phyloP scores from a whole-genome alignment of 2,797 vertebrate genomes.

The Diceros bicornis region DNA sequence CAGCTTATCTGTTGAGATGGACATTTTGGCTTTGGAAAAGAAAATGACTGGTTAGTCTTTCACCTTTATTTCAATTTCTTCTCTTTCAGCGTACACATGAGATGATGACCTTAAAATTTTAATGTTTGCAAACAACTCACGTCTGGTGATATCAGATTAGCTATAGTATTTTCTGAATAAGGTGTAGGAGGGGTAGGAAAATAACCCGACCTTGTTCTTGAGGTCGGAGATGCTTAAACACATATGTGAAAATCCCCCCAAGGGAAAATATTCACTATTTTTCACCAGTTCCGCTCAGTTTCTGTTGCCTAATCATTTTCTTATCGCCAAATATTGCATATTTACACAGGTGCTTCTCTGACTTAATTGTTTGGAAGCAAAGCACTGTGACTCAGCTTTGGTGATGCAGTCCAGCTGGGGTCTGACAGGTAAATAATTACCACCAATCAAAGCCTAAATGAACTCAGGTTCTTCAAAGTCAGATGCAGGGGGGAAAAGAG shows the following conservation, averaged over 20 bases:
- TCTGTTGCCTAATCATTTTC: slow-evolving; percentile 76
- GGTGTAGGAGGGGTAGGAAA: slow-evolving; percentile 24
- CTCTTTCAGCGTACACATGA: not conserved
- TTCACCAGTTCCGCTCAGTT: slow-evolving; percentile 49
- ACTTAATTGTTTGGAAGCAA: slow-evolving; percentile 74
- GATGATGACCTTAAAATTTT: slow-evolving; percentile 29
- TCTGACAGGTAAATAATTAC: slow-evolving; percentile 81
- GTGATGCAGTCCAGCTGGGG: slow-evolving; percentile 71
- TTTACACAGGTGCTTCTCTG: slow-evolving; percentile 82
- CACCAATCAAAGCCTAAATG: slow-evolving; percentile 75
- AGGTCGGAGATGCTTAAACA: slow-evolving; percentile 6
- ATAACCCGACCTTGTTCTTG: slow-evolving; percentile 55
- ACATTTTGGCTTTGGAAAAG: not conserved
- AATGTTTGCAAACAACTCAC: slow-evolving; percentile 5
- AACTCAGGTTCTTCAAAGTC: slow-evolving; percentile 80
- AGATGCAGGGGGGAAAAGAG: not conserved
- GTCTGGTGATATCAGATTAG: slow-evolving; percentile 14
- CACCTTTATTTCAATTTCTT: not conserved
- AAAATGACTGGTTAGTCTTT: not conserved
- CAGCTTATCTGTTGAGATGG: not conserved
- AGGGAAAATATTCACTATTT: slow-evolving; percentile 32
- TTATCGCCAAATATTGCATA: slow-evolving; percentile 74
- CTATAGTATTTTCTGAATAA: slow-evolving; percentile 65
- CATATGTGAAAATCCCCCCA: not conserved
- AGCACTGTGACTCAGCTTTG: slow-evolving; percentile 6